These are phyloP conservation scores for Melanotaenia pygmaea DNA, from an alignment of 2,797 vertebrate species.

Conservation along the genomic window DNA sequence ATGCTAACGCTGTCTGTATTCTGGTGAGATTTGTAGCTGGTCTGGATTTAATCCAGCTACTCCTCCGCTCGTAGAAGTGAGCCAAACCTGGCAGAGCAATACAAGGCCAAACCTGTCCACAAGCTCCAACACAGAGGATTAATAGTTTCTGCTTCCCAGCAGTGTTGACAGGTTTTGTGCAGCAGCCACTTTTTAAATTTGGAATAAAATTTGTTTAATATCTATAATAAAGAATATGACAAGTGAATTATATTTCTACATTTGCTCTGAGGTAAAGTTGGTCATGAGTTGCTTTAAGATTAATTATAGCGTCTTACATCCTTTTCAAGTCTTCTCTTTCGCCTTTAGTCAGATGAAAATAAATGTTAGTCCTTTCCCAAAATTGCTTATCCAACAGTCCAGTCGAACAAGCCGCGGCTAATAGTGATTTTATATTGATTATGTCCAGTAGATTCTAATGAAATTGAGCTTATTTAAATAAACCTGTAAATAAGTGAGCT, in stretches of 20 bases:
- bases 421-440: neutral
- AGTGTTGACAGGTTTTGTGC: conserved; percentile 39
- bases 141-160: conserved; percentile 48
- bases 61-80: conserved; percentile 39
- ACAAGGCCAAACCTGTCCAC: conserved; percentile 61
- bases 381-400: neutral
- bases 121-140: conserved; percentile 48
- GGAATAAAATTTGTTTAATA: conserved; percentile 19
- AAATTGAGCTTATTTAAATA: conserved; percentile 17
- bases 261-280: conserved; percentile 9
- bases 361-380: neutral
- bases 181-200: conserved; percentile 20
- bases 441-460: neutral
- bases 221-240: conserved; percentile 9
- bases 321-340: conserved; percentile 2
- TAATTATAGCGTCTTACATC: no score
- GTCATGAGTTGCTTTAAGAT: conserved; percentile 1
- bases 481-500: neutral
- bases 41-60: conserved; percentile 59
- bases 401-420: neutral
- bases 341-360: conserved; percentile 3
- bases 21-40: conserved; percentile 47
- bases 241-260: neutral
- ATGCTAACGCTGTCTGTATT: conserved; percentile 13
- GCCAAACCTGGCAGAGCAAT: conserved; percentile 65